These are phyloP conservation scores for Epizoanthus scotinus DNA, from an alignment of 92 coral and sea anemone species.

Conservation along the genomic window DNA sequence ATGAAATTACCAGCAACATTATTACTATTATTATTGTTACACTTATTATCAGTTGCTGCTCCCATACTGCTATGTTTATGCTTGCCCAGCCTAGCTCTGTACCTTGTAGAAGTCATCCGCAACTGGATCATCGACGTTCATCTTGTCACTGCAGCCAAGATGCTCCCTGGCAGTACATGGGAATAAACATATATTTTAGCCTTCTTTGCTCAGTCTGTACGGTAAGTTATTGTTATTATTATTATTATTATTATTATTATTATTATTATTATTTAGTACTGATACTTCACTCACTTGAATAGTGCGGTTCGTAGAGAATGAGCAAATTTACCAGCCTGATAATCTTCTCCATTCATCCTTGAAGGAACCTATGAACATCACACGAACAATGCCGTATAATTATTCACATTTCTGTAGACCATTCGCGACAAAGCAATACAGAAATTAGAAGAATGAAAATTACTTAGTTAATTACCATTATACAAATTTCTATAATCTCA, in stretches of 20 bases:
- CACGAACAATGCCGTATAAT: not conserved
- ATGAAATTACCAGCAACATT: not conserved
- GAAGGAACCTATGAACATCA: slow-evolving; percentile 65
- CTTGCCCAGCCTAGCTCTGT: not conserved
- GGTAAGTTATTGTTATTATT: too few species aligned
- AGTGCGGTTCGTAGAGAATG: slow-evolving; percentile 74
- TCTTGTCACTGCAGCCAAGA: slow-evolving; percentile 8
- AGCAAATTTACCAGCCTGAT: slow-evolving; percentile 82
- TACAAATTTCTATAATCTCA: too few species aligned
- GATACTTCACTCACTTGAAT: slow-evolving; percentile 56
- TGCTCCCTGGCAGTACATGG: slow-evolving; percentile 17
- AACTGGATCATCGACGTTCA: slow-evolving; percentile 68
- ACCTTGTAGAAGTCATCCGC: slow-evolving; percentile 81
- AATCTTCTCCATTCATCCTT: slow-evolving; percentile 78
- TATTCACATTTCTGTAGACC: not conserved
- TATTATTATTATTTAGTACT: not conserved
- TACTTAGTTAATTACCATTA: too few species aligned
- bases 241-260: not conserved
- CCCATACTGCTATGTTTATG: not conserved
- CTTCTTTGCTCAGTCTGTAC: too few species aligned
- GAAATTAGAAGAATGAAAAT: too few species aligned
- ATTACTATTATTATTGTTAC: not conserved
- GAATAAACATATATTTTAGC: not conserved
- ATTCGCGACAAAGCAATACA: not conserved
- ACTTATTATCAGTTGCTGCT: too few species aligned